Evolutionary conservation across 2,888 invertebrate species (phyloP).

Genomic region (Aricia artaxerxes): DNA sequence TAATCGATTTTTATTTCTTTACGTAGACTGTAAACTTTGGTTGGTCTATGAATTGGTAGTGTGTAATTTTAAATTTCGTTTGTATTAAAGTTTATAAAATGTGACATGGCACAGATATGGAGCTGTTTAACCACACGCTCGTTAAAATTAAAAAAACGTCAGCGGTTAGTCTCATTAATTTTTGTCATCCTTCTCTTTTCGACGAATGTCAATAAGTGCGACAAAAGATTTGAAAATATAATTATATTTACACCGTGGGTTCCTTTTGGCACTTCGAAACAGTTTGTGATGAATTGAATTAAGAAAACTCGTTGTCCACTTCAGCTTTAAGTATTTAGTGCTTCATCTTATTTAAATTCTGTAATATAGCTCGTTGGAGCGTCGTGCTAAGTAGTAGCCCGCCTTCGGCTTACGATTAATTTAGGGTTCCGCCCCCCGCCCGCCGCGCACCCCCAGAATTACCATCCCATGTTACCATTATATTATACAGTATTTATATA

Average conservation of each 20-base stretch:
- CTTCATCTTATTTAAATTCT: conserved; percentile 32
- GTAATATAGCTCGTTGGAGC: conserved; percentile 26
- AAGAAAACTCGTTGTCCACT: conserved; percentile 46
- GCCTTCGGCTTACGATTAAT: conserved; percentile 19
- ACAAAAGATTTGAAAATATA: background rate
- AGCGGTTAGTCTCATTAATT: background rate
- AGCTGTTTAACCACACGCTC: background rate
- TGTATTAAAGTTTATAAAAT: background rate
- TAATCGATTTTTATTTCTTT: background rate
- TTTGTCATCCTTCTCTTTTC: conserved; percentile 33
- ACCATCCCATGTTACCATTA: conserved; percentile 47
- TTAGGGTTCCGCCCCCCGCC: conserved; percentile 22
- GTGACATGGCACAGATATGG: background rate
- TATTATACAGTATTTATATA: conserved; percentile 47
- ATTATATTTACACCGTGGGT: background rate
- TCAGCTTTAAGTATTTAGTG: conserved; percentile 48
- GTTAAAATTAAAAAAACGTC: background rate
- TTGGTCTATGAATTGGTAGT: conserved; percentile 1
- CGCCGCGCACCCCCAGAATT: conserved; percentile 24
- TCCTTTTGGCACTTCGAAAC: conserved; percentile 32
- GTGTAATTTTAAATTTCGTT: background rate
- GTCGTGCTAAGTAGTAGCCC: conserved; percentile 2
- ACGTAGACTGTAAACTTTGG: background rate
- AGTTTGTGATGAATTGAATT: conserved; percentile 50
- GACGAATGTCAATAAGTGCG: background rate